These are phyloP conservation scores for Plumapathes pennacea DNA, from an alignment of 92 coral and sea anemone species.

Conservation along the genomic window DNA sequence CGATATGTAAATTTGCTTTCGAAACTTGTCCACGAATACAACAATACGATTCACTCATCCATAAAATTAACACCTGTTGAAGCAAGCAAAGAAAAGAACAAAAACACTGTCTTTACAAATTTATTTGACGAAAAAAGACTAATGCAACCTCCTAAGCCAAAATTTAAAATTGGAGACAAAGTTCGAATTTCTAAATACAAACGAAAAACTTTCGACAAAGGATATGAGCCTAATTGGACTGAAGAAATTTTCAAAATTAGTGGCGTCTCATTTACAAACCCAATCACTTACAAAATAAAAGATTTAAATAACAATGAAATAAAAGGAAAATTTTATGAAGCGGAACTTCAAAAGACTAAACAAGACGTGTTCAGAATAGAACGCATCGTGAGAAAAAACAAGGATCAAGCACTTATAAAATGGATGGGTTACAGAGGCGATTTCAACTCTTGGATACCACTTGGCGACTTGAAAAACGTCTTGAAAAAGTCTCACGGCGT, in stretches of 20 bases:
- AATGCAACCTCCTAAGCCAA: constrained; percentile 35
- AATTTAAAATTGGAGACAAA: constrained; percentile 46
- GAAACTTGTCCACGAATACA: constrained; percentile 30
- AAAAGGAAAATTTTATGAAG: constrained; percentile 37
- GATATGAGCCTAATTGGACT: constrained; percentile 31
- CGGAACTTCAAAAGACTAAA: constrained; percentile 38
- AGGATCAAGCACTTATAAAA: constrained; percentile 33
- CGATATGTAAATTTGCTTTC: constrained; percentile 29
- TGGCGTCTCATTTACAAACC: constrained; percentile 12
- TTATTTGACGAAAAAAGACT: constrained; percentile 38
- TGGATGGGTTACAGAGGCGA: constrained; percentile 26
- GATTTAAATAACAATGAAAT: constrained; percentile 37
- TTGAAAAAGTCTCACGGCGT: too few species aligned
- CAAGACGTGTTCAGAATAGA: constrained; percentile 36
- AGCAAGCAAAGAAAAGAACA: constrained; percentile 43
- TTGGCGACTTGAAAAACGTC: constrained; percentile 6
- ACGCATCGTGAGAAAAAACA: constrained; percentile 32
- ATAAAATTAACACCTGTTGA: constrained; percentile 47
- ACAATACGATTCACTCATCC: constrained; percentile 34
- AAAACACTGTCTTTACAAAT: constrained; percentile 41
- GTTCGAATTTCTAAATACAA: constrained; percentile 44
- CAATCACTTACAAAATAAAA: constrained; percentile 28
- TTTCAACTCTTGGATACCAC: constrained; percentile 23
- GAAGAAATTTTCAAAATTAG: constrained; percentile 30
- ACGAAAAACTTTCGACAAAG: constrained; percentile 42